phyloP scores from a whole-genome alignment of 2,797 vertebrate species.

The Petrocephalus schoutedeni region DNA sequence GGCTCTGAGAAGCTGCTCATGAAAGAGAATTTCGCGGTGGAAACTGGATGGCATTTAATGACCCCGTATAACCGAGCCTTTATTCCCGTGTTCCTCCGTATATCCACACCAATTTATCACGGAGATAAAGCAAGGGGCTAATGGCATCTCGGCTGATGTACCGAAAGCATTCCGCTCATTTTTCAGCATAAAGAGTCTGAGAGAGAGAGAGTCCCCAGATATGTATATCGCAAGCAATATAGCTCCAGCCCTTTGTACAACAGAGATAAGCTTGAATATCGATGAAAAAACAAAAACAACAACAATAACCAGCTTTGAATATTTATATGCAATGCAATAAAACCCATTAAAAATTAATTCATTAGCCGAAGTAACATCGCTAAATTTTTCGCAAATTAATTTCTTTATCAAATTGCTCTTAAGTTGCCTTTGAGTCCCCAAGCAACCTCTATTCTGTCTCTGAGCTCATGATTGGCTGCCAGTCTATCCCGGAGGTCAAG shows the following conservation, averaged over 20 bases:
- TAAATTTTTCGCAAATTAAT: background rate
- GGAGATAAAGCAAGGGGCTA: constrained; percentile 19
- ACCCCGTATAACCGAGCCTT: constrained; percentile 23
- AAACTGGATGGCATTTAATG: constrained; percentile 25
- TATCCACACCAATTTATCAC: constrained; percentile 25
- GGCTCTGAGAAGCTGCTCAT: background rate
- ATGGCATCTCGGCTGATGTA: constrained; percentile 8
- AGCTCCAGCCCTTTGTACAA: background rate
- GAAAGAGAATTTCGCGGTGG: constrained; percentile 11
- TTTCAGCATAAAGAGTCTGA: background rate
- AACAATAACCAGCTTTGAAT: background rate
- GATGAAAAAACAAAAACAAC: background rate
- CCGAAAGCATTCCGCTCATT: constrained; percentile 3
- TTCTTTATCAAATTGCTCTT: background rate
- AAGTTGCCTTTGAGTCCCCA: background rate
- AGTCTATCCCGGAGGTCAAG: background rate
- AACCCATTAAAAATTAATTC: background rate
- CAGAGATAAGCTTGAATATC: background rate
- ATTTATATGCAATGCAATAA: background rate
- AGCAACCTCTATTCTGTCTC: background rate
- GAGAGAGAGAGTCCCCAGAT: background rate
- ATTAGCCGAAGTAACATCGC: background rate
- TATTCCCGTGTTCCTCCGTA: constrained; percentile 19
- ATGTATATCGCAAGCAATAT: background rate
- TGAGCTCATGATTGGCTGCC: background rate